Percentiles rank a stretch among this genome's conserved stretches.
Evolutionary conservation across 2,888 invertebrate genomes (phyloP).

Genomic region (Nemoura dubitans): DNA sequence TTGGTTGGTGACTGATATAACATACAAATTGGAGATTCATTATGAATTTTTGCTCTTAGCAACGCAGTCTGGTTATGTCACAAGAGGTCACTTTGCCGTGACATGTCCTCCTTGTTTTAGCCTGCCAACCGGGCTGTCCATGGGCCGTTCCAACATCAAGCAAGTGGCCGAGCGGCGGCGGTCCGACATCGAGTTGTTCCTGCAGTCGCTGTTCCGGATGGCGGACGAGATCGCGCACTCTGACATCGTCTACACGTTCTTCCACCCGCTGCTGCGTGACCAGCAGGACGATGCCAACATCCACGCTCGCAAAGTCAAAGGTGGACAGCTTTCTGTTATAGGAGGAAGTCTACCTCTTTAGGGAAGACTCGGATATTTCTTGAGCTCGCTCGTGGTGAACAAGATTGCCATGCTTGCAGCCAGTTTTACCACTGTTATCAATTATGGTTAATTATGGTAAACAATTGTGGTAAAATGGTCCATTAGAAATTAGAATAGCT

Average conservation of each 20-base stretch:
- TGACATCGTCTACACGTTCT: constrained; percentile 97
- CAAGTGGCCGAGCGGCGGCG: constrained; percentile 94
- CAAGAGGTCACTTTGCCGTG: too few relatives aligned
- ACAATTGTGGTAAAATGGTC: too few relatives aligned
- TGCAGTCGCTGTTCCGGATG: constrained; percentile 84
- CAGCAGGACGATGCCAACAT: constrained; percentile 91
- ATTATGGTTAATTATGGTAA: too few relatives aligned
- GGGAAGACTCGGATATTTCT: neutral
- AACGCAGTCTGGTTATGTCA: too few relatives aligned
- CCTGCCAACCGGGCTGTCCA: constrained; percentile 78
- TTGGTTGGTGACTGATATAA: too few relatives aligned
- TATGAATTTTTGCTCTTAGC: too few relatives aligned
- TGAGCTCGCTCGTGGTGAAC: too few relatives aligned
- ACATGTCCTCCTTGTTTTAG: constrained; percentile 61
- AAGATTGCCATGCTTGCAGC: too few relatives aligned
- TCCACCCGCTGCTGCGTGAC: constrained; percentile 94
- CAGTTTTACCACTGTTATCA: too few relatives aligned
- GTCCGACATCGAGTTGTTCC: constrained; percentile 87
- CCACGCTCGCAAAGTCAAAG: constrained; percentile 79
- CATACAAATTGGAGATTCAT: too few relatives aligned
- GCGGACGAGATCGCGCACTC: constrained; percentile 95
- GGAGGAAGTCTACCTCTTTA: neutral
- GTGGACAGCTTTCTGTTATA: too few relatives aligned
- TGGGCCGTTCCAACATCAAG: constrained; percentile 93
- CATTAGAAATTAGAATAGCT: too few relatives aligned